Evolutionary conservation across 2,113 vertebrate species (phyloP).

Genomic region (Campylomormyrus tamandua): DNA sequence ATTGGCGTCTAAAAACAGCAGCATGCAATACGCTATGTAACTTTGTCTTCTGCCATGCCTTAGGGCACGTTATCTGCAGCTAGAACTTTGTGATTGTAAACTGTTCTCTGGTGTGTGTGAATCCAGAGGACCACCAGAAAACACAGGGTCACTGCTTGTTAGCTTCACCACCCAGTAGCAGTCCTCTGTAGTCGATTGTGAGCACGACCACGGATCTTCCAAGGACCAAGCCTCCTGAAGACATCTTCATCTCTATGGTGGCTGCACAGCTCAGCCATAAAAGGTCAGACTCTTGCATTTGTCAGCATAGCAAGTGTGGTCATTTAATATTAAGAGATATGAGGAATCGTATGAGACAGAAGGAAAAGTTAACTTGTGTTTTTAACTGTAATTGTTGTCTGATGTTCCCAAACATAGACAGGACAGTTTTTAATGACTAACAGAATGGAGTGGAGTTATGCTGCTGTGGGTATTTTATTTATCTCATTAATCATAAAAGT

Average conservation of each 20-base stretch:
- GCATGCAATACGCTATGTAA: conserved; percentile 23
- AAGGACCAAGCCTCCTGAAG: conserved; percentile 73
- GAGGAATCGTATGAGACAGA: neutral
- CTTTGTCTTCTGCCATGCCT: neutral
- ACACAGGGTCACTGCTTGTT: conserved; percentile 71
- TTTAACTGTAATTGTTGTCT: conserved; percentile 76
- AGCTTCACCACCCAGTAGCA: conserved; percentile 55
- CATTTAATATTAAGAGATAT: neutral
- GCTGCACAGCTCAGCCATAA: neutral
- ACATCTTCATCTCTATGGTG: conserved; percentile 82
- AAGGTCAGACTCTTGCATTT: conserved; percentile 6
- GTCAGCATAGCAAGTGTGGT: neutral
- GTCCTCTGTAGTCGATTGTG: conserved; percentile 76
- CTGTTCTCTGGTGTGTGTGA: neutral
- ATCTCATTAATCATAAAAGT: neutral
- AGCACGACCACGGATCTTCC: conserved; percentile 44
- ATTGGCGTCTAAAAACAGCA: conserved; percentile 41
- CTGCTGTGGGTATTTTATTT: neutral
- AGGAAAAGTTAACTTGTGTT: neutral
- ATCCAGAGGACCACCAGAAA: conserved; percentile 29
- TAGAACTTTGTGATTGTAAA: conserved; percentile 30
- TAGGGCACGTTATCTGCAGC: neutral
- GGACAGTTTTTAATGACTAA: conserved; percentile 72
- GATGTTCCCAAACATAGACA: conserved; percentile 76
- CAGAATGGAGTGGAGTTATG: conserved; percentile 75